phyloP scores from a whole-genome alignment of 2,797 vertebrate genomes.

The Pachyuromys duprasi region DNA sequence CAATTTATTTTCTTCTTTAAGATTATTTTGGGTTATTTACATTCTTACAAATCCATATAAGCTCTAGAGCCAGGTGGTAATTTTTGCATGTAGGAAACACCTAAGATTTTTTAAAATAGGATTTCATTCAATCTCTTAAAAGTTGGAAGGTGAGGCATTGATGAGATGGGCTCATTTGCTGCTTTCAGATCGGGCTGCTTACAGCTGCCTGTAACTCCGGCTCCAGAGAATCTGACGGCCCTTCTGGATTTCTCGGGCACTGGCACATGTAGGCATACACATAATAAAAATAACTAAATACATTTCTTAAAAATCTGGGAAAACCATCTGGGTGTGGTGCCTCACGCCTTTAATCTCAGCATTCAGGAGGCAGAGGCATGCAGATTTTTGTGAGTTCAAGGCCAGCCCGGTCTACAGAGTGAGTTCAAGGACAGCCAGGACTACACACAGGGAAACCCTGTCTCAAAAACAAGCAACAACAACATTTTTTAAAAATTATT shows the following conservation, averaged over 20 bases:
- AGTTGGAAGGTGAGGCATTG: background rate
- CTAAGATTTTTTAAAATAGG: background rate
- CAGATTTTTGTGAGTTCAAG: background rate
- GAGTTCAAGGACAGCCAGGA: background rate
- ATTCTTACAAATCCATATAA: slow-evolving; percentile 2
- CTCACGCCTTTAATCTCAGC: background rate
- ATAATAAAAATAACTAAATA: background rate
- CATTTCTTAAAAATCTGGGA: background rate
- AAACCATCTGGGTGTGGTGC: background rate
- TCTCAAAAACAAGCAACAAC: background rate
- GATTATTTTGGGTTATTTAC: background rate
- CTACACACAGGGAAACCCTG: background rate
- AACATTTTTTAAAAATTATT: background rate
- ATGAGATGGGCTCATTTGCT: too few relatives aligned
- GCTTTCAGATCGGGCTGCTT: background rate
- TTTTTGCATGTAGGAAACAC: background rate
- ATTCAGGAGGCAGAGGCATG: background rate
- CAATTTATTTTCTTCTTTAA: background rate
- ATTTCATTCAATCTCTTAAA: background rate
- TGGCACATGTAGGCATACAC: background rate
- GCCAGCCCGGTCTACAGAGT: background rate
- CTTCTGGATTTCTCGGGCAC: background rate
- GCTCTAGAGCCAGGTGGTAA: background rate
- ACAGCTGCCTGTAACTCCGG: too few relatives aligned
- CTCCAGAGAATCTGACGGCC: background rate